These are phyloP conservation scores for Callipepla californica DNA, from an alignment of 2,113 vertebrate genomes.

Conservation along the genomic window DNA sequence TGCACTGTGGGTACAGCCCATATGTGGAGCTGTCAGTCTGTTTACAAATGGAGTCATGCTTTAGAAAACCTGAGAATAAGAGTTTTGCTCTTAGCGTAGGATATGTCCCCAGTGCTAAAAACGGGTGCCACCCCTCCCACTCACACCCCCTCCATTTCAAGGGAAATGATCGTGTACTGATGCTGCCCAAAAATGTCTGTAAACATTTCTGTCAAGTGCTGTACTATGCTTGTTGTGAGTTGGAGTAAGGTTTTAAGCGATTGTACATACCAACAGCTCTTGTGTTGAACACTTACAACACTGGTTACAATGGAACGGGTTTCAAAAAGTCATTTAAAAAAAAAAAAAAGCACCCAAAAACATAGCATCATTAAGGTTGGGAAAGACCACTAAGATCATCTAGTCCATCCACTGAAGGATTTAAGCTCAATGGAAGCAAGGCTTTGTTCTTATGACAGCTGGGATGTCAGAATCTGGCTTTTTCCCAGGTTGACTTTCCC, in stretches of 20 bases:
- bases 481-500: not conserved
- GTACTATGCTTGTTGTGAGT: not conserved
- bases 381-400: too few relatives aligned
- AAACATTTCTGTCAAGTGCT: not conserved
- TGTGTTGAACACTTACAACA: not conserved
- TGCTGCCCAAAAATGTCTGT: not conserved
- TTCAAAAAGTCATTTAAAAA: not conserved
- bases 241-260: not conserved
- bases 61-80: not conserved
- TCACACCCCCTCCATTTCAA: not conserved
- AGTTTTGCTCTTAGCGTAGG: not conserved
- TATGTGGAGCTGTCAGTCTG: not conserved
- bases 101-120: not conserved
- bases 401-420: not conserved
- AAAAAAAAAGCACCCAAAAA: too few relatives aligned
- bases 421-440: not conserved
- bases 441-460: not conserved
- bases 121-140: not conserved
- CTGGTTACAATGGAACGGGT: not conserved
- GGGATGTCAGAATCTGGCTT: not conserved
- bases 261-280: not conserved
- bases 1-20: not conserved
- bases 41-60: not conserved
- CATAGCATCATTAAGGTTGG: too few relatives aligned
- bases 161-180: not conserved